These are phyloP conservation scores for Micromys minutus DNA, from an alignment of 2,113 vertebrate species.

Conservation along the genomic window DNA sequence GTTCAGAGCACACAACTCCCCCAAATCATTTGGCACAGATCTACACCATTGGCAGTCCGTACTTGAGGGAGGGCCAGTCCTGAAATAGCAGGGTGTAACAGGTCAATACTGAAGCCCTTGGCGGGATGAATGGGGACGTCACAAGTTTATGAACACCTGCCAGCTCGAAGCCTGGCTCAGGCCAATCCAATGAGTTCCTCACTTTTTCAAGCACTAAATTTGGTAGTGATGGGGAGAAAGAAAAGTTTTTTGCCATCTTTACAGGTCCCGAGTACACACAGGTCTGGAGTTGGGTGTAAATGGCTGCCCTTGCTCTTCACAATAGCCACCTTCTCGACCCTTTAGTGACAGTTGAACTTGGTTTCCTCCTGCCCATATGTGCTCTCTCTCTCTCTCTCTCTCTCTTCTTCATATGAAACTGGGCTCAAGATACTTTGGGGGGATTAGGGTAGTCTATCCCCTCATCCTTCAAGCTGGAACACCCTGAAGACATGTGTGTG, in stretches of 20 bases:
- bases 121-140: constrained; percentile 63
- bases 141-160: constrained; percentile 52
- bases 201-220: constrained; percentile 70
- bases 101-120: constrained; percentile 71
- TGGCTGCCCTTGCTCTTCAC: not conserved
- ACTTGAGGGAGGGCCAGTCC: constrained; percentile 58
- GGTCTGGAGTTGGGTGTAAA: not conserved
- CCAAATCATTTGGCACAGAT: constrained; percentile 76
- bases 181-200: constrained; percentile 61
- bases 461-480: constrained; percentile 23
- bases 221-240: constrained; percentile 45
- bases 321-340: not conserved
- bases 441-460: not conserved
- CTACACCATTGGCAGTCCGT: constrained; percentile 70
- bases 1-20: constrained; percentile 65
- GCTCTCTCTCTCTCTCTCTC: not conserved
- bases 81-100: constrained; percentile 66
- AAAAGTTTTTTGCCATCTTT: constrained; percentile 7
- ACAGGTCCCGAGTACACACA: not conserved
- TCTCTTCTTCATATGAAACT: not conserved
- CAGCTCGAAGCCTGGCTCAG: constrained; percentile 14
- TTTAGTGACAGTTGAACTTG: not conserved
- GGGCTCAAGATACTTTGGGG: not conserved
- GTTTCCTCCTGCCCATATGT: not conserved
- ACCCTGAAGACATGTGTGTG: not conserved